Conservation (phyloP, 2,797 vertebrate genomes). For the Xenentodon cancila region DNA sequence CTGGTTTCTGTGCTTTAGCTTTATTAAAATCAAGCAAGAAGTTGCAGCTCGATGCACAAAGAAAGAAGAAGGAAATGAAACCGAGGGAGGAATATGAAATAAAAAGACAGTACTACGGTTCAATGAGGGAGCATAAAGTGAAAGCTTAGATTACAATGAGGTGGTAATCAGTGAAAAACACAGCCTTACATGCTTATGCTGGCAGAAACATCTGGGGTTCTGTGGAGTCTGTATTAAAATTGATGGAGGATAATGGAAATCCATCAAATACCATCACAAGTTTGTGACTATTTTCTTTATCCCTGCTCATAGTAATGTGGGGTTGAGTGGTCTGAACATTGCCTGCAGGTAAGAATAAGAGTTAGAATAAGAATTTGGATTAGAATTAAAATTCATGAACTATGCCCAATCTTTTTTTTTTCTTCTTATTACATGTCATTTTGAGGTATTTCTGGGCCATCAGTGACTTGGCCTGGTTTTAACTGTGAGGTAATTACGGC, state of each 20-base stretch:
- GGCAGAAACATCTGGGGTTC: conserved; percentile 43
- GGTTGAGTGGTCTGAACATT: conserved; percentile 59
- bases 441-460: conserved; percentile 59
- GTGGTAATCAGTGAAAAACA: conserved; percentile 34
- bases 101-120: neutral
- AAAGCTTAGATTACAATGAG: conserved; percentile 43
- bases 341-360: conserved; percentile 70
- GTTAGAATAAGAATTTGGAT: conserved; percentile 65
- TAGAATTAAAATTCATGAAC: conserved; percentile 76
- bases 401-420: conserved; percentile 46
- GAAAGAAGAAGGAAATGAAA: neutral
- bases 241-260: conserved; percentile 58
- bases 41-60: neutral
- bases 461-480: conserved; percentile 51
- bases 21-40: neutral
- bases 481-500: conserved; percentile 52
- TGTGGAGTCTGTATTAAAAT: conserved; percentile 51
- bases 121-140: conserved; percentile 26
- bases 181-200: conserved; percentile 29
- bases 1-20: too few species aligned
- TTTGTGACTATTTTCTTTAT: conserved; percentile 41
- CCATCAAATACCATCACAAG: conserved; percentile 59
- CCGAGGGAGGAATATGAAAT: neutral
- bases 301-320: conserved; percentile 43
- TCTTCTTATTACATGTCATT: conserved; percentile 53